Evolutionary conservation across 2,113 vertebrate species (phyloP).

Genomic region (Coregonus clupeaformis): DNA sequence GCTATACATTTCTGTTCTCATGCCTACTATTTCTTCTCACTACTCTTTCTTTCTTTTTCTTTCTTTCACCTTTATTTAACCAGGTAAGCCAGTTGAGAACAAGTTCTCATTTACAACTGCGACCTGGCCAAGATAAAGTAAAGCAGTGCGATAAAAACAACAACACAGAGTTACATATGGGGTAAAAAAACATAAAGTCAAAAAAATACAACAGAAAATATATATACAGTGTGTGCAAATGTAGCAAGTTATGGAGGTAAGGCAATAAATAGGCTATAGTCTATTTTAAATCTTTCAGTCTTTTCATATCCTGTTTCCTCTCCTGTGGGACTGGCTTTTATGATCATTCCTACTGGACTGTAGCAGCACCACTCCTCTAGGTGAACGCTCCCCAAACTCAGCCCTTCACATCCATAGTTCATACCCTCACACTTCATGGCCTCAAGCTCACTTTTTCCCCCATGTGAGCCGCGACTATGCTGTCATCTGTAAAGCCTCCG

Average conservation of each 20-base stretch:
- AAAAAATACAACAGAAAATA: too few relatives aligned
- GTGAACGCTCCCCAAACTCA: slow-evolving; percentile 17
- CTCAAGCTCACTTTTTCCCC: slow-evolving; percentile 49
- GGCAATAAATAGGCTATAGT: too few relatives aligned
- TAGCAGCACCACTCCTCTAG: slow-evolving; percentile 1
- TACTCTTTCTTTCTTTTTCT: too few relatives aligned
- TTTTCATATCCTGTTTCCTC: slow-evolving; percentile 19
- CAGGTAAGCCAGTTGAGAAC: too few relatives aligned
- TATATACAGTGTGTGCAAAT: too few relatives aligned
- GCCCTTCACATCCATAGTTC: slow-evolving; percentile 46
- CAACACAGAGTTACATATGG: too few relatives aligned
- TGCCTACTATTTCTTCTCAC: neutral
- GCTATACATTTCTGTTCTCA: slow-evolving; percentile 41
- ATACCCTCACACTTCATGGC: slow-evolving; percentile 54
- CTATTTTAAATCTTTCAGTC: neutral
- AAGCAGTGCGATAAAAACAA: too few relatives aligned
- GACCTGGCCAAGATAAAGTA: too few relatives aligned
- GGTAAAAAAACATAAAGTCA: too few relatives aligned
- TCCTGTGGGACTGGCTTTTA: slow-evolving; percentile 38
- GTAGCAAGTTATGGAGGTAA: too few relatives aligned
- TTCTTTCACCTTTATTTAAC: too few relatives aligned
- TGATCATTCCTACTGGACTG: slow-evolving; percentile 15
- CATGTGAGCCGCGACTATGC: slow-evolving; percentile 60
- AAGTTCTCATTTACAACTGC: too few relatives aligned
- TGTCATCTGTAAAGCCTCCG: slow-evolving; percentile 62